Base-by-base conservation (phyloP, 2,888 invertebrate species). In the Endomychus coccineus region DNA sequence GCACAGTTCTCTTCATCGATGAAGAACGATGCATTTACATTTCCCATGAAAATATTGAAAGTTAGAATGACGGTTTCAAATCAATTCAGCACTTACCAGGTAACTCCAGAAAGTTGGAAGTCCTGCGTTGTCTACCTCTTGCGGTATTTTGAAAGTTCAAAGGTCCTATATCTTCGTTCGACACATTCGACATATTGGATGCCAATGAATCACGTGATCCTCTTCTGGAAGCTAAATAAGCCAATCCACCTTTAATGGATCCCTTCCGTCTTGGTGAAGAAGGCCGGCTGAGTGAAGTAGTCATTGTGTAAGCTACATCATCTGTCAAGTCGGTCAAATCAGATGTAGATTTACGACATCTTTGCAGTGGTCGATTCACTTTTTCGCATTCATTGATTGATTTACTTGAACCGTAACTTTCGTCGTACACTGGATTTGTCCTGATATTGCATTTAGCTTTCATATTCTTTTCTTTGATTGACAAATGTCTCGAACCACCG, bases 31-130 rank as follows among this genome's bases (percentile, higher is more conserved):
- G n/a, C n/a, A n/a, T n/a, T n/a, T n/a, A n/a, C n/a, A n/a, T n/a
- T n/a, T n/a, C n/a, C n/a, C n/a, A n/a, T n/a, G n/a, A n/a, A n/a
- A n/a, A n/a, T n/a, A n/a, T n/a, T n/a, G n/a, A n/a, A n/a, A n/a
- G n/a, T n/a, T n/a, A n/a, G n/a, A n/a, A n/a, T n/a, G n/a, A n/a
- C n/a, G n/a, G n/a, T n/a, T n/a, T n/a, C n/a, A n/a, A n/a, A n/a
- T n/a, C n/a, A n/a, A n/a, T n/a, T n/a, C n/a, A n/a, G 6, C 21
- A 60, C 67, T 68, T 62, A 88, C 88, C 85, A 63, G 89, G 89
- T 49, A 89, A 65, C 62, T 89, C 89, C 33, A 89, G 70, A 59
- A 89, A 89, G 66, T 89, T 89, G 1, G 88, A 88, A 3, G 87
- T 88, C 48, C 88, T 70, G 16, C 89, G 69, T 58, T 87, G 86